A percentile compares a stretch with the other conserved stretches of the same genome.
Evolutionary conservation across 2,888 invertebrate genomes (phyloP).

Genomic region (Chirona hameri): DNA sequence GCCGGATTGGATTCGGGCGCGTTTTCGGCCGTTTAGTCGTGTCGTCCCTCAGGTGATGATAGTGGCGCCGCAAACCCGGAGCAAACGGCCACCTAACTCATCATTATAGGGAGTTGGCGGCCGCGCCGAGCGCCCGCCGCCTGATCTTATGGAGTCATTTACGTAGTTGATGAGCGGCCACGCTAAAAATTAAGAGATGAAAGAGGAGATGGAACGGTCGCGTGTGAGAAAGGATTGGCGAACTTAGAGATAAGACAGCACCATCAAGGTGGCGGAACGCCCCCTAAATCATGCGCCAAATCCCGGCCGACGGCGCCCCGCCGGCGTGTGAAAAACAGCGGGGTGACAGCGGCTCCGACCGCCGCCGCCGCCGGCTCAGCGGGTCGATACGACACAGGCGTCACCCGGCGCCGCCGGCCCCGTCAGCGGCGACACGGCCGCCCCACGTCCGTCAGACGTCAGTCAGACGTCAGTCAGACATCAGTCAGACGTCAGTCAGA

Average conservation of each 20-base stretch:
- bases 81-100: conserved; percentile 9
- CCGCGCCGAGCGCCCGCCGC: not conserved
- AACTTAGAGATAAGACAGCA: conserved; percentile 26
- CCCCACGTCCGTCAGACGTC: too few species aligned
- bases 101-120: conserved; percentile 27
- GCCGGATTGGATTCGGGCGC: conserved; percentile 6
- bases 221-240: conserved; percentile 26
- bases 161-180: conserved; percentile 23
- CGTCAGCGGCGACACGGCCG: too few species aligned
- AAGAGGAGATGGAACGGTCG: conserved; percentile 28
- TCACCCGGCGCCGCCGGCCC: too few species aligned
- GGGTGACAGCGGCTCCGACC: not conserved
- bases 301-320: not conserved
- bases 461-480: too few species aligned
- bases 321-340: conserved; percentile 6
- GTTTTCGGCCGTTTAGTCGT: conserved; percentile 7
- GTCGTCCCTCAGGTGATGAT: conserved; percentile 25
- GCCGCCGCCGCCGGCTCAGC: not conserved
- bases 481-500: too few species aligned
- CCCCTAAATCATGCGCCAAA: conserved; percentile 13
- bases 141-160: conserved; percentile 28
- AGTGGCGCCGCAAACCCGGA: not conserved
- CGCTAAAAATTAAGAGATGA: conserved; percentile 29
- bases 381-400: not conserved
- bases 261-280: conserved; percentile 24